Evolutionary conservation across 2,797 vertebrate species (phyloP), one percentile per base, ranked within the genome.

Genomic region (Discoglossus pictus): DNA sequence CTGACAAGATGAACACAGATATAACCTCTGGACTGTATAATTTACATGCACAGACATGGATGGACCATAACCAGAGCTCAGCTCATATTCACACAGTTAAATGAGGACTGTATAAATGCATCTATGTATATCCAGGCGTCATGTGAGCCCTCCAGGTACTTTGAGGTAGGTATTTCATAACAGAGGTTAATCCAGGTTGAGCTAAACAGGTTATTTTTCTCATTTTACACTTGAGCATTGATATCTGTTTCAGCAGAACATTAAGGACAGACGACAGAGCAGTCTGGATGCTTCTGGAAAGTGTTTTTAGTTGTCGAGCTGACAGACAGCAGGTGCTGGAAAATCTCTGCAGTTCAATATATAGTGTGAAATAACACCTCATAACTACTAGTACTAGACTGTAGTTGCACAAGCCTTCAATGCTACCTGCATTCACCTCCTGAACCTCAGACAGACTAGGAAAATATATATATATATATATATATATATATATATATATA

Each of bases 291-390:
- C 51, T 56, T 62, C 34, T 56, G 60, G 50, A 70, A 70, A 50
- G 25, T 50, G 23, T 56, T 70, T 63, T 63, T 3, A 51, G 24
- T 25, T 23, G 34, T 50, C 16, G 12, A 15, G 25, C 18, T 59
- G 68, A 64, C 60, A 64, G 53, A 20, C 61, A 71, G 52, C 52
- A 65, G 68, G 68, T 71, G 68, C 44, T 71, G 60, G 59, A 63
- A 63, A 40, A 34, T 39, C 16, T 24, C 20, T 70, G 36, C 15
- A 20, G n/a, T 25, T 40, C 53, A 46, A 18, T 38, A 56, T 40
- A 55, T 13, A 52, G 46, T 10, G 15, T 21, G 16, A 60, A 52
- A 34, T 24, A 31, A 31, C 27, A 8, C 27, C 27, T 4, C 27
- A 31, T 31, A 4, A 4, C n/a, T n/a, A n/a, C n/a, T n/a, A n/a